Conservation (phyloP, 1,140 invertebrate species). For the Diabrotica virgifera region DNA sequence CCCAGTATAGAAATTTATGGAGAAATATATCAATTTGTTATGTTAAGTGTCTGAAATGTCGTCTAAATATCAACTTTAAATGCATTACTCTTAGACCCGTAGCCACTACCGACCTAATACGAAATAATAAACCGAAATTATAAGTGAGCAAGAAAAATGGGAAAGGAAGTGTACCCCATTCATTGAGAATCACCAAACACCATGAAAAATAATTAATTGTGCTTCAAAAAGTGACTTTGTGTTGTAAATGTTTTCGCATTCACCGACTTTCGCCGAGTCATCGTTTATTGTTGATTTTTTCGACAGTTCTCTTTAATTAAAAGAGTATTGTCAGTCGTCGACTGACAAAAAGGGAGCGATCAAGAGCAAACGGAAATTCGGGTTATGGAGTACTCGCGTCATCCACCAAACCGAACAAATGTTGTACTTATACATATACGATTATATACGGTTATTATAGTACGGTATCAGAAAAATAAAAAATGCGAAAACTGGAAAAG, state of each 20-base stretch:
- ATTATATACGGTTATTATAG: too few species aligned
- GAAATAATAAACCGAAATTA: constrained; percentile 17
- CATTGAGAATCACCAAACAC: constrained; percentile 41
- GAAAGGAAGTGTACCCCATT: constrained; percentile 37
- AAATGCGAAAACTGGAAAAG: too few species aligned
- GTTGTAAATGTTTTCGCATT: constrained; percentile 37
- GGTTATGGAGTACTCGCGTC: neutral
- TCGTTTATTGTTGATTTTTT: constrained; percentile 31
- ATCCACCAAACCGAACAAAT: neutral
- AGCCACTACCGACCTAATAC: neutral
- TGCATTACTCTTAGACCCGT: neutral
- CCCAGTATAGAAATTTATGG: too few species aligned
- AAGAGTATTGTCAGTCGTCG: constrained; percentile 8
- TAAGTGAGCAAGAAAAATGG: constrained; percentile 32
- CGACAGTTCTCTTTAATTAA: constrained; percentile 25
- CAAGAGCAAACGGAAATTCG: constrained; percentile 6
- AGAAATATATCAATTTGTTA: too few species aligned
- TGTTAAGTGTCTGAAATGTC: too few species aligned
- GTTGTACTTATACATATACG: neutral
- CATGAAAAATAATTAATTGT: constrained; percentile 46
- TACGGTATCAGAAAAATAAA: too few species aligned
- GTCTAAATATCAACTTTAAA: too few species aligned
- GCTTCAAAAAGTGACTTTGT: constrained; percentile 42
- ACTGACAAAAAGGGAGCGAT: neutral
- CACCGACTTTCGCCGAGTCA: constrained; percentile 33